Percentiles rank a stretch among this genome's conserved stretches.
Conservation (phyloP, 2,113 vertebrate species). For the Caloenas nicobarica region DNA sequence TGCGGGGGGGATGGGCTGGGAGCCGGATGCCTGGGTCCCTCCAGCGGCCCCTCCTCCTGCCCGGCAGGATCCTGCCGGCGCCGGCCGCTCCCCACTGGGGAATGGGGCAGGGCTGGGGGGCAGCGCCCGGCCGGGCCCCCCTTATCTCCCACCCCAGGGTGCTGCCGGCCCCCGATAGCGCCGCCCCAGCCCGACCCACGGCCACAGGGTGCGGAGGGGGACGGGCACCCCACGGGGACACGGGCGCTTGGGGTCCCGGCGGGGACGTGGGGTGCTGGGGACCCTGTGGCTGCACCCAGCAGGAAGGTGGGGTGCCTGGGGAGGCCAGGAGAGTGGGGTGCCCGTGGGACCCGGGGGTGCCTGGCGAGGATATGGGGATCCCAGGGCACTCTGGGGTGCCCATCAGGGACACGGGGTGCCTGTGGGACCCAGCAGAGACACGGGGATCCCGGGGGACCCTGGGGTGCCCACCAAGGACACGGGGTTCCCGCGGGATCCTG, state of each 20-base stretch:
- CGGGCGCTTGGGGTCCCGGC: too few relatives aligned
- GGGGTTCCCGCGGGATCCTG: too few relatives aligned
- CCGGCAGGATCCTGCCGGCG: neutral
- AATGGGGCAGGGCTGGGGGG: conserved; percentile 59
- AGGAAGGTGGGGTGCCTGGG: too few relatives aligned
- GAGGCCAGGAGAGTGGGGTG: too few relatives aligned
- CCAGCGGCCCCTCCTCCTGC: neutral
- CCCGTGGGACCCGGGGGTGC: too few relatives aligned
- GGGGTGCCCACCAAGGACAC: neutral
- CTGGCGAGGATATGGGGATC: too few relatives aligned
- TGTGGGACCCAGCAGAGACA: neutral
- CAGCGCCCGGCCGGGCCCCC: conserved; percentile 2
- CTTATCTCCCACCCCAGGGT: conserved; percentile 49
- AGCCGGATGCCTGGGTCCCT: neutral
- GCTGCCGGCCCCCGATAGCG: neutral
- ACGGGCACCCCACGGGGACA: too few relatives aligned
- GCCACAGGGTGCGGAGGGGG: neutral
- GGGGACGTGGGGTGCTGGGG: too few relatives aligned
- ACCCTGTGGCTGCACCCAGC: too few relatives aligned
- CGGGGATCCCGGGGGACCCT: neutral
- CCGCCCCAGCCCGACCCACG: neutral
- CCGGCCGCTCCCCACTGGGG: conserved; percentile 49
- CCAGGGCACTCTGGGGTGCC: neutral
- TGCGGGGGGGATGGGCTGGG: neutral
- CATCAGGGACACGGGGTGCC: neutral